These are phyloP conservation scores for Drepana falcataria DNA, from an alignment of 2,888 invertebrate species.

Conservation along the genomic window DNA sequence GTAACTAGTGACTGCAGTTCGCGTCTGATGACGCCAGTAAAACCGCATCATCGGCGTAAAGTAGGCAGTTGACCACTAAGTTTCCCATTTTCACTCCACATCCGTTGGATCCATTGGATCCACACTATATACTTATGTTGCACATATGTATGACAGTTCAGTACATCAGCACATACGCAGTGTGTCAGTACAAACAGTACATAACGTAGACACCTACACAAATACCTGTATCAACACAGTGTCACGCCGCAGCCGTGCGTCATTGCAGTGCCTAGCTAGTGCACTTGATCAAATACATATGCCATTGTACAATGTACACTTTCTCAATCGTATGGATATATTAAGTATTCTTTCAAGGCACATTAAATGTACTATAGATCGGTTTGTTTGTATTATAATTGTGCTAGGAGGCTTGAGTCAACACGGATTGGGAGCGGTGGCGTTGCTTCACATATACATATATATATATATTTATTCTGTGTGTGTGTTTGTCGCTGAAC, in stretches of 20 bases:
- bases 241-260: constrained; percentile 5
- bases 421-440: background rate
- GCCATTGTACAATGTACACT: background rate
- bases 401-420: background rate
- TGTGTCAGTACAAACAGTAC: background rate
- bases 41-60: too few species aligned
- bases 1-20: too few species aligned
- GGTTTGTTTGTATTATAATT: background rate
- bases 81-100: too few species aligned
- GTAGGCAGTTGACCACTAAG: too few species aligned
- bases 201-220: constrained; percentile 15
- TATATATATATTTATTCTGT: too few species aligned
- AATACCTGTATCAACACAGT: constrained; percentile 7
- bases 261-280: background rate
- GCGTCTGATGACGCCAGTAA: too few species aligned
- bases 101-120: too few species aligned
- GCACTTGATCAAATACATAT: background rate
- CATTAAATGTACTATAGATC: background rate
- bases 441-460: background rate
- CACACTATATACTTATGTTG: too few species aligned
- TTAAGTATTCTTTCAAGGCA: background rate
- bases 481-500: too few species aligned
- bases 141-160: too few species aligned
- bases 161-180: too few species aligned
- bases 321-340: background rate